Evolutionary conservation across 2,113 vertebrate species (phyloP), one percentile per base, ranked within the genome.

Genomic region (Blennius ocellaris): DNA sequence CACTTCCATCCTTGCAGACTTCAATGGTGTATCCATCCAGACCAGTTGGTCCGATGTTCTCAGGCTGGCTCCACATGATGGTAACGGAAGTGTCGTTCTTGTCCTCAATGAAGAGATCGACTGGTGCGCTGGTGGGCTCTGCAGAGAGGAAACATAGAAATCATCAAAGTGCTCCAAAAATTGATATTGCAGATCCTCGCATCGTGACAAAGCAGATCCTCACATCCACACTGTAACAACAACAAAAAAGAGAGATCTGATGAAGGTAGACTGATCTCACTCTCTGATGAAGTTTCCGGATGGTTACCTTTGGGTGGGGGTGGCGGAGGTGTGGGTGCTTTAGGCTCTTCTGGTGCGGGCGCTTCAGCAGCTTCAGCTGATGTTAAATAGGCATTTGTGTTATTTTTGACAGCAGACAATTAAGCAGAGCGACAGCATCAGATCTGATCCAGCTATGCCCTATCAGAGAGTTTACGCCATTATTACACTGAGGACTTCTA

Each of bases 21-120:
- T 99, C 96, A 87, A 99, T 89, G 52, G 90, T 11, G 6, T 97
- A 99, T 78, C 97, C 97, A 68, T 97, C 96, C 66, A 98, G 84
- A 16, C 93, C 93, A 0, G 86, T 54, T 5, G 2, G 30, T 41
- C 96, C 96, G 0, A 88, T 84, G n/a, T 53, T 89, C 83, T 95
- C 95, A 0, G 96, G 97, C 55, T 95, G 93, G 82, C 95, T 97
- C 97, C 97, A 99, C 50, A 94, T 96, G 88, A 99, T 90, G 0
- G 94, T 94, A 57, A 98, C 88, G 0, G 96, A 95, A 48, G 90
- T 95, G 53, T 95, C 94, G 0, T 89, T 97, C 91, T 98, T 95
- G 44, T 96, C 96, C 76, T 98, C 96, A 69, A 98, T 61, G 0
- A 93, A 76, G 87, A 99, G 85, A 44, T 93, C 90, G 82, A 94